Base-by-base conservation (phyloP, 1,140 invertebrate species). In the Mactra quadrangularis region DNA sequence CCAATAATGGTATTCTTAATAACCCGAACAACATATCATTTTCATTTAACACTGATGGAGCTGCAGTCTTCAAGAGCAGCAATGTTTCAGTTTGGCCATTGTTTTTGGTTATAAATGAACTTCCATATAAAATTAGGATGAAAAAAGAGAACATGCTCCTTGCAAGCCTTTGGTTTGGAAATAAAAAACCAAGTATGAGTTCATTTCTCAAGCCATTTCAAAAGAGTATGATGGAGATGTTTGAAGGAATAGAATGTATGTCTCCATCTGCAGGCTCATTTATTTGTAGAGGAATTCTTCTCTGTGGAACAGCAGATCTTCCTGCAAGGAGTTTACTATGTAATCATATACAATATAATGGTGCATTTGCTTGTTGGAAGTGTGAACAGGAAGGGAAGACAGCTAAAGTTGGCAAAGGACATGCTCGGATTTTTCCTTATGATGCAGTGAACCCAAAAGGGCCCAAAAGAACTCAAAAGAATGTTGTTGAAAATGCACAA, bases 1-100 rank as follows among this genome's bases (percentile, higher is more conserved):
- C 27, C 19, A n/a, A 50, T 50, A 91, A 96, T 96, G 59, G 96
- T 97, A 93, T 96, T 96, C 1, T 94, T 94, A 72, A 88, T 91
- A 74, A 86, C 59, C 55, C 78, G 0, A 27, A 82, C 27, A 60
- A 84, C 45, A 79, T 84, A 0, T 66, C 75, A 22, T 75, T 79
- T 17, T 74, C 70, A 7, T 84, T 70, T 50, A 79, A 84, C 52
- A 84, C 76, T 15, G 83, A 84, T 84, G 83, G 82, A 19, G 52
- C 55, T 0, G 41, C 82, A 33, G 17, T 78, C 0, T 85, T 85
- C 60, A 81, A 82, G 27, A 71, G 60, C 31, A 76, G 70, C 11
- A 85, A 85, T 47, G 35, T 71, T 7, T 82, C 50, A 1, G 60
- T 85, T 2, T 82, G 83, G 83, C 77, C 77, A 27, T 22, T 77